Conservation (phyloP, 2,797 vertebrate species). For the Cossypha heuglini region DNA sequence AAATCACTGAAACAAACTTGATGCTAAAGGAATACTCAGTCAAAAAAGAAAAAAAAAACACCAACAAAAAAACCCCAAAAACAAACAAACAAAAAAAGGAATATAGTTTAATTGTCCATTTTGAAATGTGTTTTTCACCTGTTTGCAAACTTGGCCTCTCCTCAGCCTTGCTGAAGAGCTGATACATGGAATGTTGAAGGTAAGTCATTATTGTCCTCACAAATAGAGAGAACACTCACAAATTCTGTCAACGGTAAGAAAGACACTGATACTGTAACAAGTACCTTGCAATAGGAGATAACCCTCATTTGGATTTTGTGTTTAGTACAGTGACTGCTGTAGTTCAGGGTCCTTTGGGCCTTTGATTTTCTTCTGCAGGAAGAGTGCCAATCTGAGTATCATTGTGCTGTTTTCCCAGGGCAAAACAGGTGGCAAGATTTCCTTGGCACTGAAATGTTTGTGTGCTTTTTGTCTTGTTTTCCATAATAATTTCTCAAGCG, state of each 20-base stretch:
- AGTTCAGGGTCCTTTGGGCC: not conserved
- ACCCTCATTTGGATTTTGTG: not conserved
- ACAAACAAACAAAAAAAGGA: not conserved
- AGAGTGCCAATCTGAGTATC: not conserved
- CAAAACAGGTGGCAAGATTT: not conserved
- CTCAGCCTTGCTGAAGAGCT: not conserved
- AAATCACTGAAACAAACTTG: not conserved
- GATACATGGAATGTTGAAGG: fast-evolving
- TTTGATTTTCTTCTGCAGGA: slow-evolving; percentile 2
- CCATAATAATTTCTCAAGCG: slow-evolving; percentile 33
- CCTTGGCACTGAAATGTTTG: slow-evolving; percentile 20
- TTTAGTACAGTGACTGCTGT: not conserved
- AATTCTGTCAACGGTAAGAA: not conserved
- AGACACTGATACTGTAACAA: not conserved
- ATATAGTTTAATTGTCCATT: not conserved
- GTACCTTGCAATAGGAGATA: not conserved
- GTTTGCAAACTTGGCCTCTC: not conserved
- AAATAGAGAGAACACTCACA: not conserved
- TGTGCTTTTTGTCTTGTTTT: slow-evolving; percentile 42
- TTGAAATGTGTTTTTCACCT: not conserved
- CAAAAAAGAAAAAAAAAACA: not conserved
- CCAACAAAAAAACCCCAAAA: too few relatives aligned
- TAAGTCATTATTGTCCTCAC: not conserved
- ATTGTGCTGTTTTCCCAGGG: not conserved
- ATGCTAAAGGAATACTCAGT: not conserved